Conservation (phyloP, 2,888 invertebrate species). For the Iselma pallidipennis region DNA sequence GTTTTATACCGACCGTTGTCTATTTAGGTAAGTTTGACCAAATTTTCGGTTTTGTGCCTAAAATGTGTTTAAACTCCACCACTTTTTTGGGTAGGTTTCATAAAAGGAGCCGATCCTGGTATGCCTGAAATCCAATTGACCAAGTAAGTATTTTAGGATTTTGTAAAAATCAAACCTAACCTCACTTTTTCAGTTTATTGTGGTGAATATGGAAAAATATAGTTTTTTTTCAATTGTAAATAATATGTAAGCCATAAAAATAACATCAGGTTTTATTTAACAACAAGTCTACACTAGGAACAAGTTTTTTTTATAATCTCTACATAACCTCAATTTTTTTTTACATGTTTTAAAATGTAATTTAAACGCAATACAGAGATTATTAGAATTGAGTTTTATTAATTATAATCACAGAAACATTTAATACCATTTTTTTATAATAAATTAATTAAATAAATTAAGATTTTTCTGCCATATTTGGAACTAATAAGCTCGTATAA, state of each 20-base stretch:
- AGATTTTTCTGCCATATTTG: not conserved
- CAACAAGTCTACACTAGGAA: no score
- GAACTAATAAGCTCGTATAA: not conserved
- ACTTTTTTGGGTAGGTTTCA: conserved; percentile 63
- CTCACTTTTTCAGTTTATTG: conserved; percentile 51
- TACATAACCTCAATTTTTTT: not conserved
- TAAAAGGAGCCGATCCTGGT: conserved; percentile 70
- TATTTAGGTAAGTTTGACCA: conserved; percentile 63
- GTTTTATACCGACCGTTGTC: conserved; percentile 70
- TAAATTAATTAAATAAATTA: not conserved
- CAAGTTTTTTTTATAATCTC: no score
- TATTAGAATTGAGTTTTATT: not conserved
- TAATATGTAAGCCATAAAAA: not conserved
- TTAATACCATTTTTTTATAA: no score
- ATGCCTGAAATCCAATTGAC: conserved; percentile 65
- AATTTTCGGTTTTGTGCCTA: not conserved
- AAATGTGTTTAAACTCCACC: conserved; percentile 15
- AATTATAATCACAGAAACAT: not conserved
- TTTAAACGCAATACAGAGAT: no score
- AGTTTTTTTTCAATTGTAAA: not conserved
- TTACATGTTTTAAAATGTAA: no score
- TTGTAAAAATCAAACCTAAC: conserved; percentile 6
- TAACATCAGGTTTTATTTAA: no score
- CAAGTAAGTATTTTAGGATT: conserved; percentile 54
- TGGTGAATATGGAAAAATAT: conserved; percentile 46